phyloP scores from a whole-genome alignment of 2,888 invertebrate genomes.

The Scrobipalpa costella region DNA sequence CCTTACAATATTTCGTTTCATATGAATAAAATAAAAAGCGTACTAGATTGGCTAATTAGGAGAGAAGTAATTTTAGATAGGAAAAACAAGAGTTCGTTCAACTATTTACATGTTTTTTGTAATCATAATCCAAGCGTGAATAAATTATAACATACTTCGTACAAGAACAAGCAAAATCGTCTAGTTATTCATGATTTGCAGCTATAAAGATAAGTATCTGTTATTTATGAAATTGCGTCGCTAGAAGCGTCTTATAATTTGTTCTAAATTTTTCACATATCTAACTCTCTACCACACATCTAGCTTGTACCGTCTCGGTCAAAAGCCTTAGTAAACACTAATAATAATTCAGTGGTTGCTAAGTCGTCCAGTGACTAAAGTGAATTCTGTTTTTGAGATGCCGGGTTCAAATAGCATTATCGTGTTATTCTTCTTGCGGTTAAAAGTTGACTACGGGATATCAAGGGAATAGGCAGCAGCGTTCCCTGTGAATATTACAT shows the following conservation, averaged over 20 bases:
- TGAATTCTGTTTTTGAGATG: no score
- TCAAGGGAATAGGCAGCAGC: no score
- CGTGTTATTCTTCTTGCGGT: no score
- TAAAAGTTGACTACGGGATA: no score
- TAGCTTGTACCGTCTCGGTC: not conserved
- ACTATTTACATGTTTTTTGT: not conserved
- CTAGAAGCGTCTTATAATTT: slow-evolving; percentile 1
- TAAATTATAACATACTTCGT: not conserved
- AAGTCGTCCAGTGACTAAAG: not conserved
- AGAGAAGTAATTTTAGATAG: no score
- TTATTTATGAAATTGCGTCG: slow-evolving; percentile 10
- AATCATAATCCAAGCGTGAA: not conserved
- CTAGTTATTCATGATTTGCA: slow-evolving; percentile 19
- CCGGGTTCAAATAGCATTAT: no score
- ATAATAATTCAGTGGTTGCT: not conserved
- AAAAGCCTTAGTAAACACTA: not conserved
- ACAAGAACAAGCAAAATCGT: not conserved
- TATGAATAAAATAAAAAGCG: no score
- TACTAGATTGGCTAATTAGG: no score
- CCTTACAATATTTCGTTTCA: no score
- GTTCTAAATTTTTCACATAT: slow-evolving; percentile 13
- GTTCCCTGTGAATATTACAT: no score
- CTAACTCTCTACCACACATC: not conserved
- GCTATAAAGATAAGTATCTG: slow-evolving; percentile 31
- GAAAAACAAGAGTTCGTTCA: not conserved